Evolutionary conservation across 2,113 vertebrate genomes (phyloP).

Genomic region (Cyprinodon variegatus): DNA sequence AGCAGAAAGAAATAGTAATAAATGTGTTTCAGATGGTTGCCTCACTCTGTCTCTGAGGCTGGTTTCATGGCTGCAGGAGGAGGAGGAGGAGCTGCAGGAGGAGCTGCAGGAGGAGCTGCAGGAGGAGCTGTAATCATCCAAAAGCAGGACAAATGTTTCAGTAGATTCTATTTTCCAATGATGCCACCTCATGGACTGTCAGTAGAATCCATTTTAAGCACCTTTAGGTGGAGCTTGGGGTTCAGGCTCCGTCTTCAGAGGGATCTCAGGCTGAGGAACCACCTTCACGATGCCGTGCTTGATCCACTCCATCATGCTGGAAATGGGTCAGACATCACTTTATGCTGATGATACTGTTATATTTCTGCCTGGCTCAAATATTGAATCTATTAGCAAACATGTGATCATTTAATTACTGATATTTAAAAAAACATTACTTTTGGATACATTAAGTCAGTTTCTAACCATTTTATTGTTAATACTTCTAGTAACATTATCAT

Average conservation of each 20-base stretch:
- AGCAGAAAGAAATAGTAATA: not conserved
- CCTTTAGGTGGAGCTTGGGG: constrained; percentile 25
- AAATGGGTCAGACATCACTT: not conserved
- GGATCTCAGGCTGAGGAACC: constrained; percentile 73
- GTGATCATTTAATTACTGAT: no score
- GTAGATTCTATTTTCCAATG: not conserved
- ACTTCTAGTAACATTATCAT: no score
- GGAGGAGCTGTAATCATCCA: constrained; percentile 6
- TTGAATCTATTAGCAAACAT: no score
- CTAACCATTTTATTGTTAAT: no score
- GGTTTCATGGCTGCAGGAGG: not conserved
- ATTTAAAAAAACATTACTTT: no score
- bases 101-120: constrained; percentile 20
- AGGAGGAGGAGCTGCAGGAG: constrained; percentile 2
- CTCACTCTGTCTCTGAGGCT: constrained; percentile 46
- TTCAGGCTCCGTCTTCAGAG: constrained; percentile 46
- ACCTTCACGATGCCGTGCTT: constrained; percentile 78
- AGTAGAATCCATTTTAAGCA: not conserved
- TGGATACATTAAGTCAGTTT: no score
- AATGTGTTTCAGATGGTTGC: not conserved
- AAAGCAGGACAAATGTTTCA: not conserved
- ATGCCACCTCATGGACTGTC: not conserved
- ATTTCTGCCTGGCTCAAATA: no score
- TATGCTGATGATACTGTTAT: not conserved
- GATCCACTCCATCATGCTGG: constrained; percentile 78